Percentiles rank a stretch among this genome's conserved stretches.
Evolutionary conservation across 2,113 vertebrate genomes (phyloP).

Genomic region (Dolichotis patagonum): DNA sequence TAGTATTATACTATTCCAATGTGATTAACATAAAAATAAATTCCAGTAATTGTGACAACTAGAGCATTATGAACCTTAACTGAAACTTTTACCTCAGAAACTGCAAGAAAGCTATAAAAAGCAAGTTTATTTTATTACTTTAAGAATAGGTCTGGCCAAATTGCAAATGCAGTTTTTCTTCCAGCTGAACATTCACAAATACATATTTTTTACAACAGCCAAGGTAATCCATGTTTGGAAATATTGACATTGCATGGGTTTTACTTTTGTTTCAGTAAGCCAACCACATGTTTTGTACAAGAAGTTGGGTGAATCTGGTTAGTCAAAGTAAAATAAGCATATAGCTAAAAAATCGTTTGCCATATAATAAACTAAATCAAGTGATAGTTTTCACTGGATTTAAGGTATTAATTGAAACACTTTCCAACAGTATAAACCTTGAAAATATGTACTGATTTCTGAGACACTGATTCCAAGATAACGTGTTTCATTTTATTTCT

Average conservation of each 20-base stretch:
- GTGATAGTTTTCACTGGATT: neutral
- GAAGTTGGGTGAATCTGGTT: neutral
- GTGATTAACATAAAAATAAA: neutral
- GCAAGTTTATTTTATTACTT: conserved; percentile 25
- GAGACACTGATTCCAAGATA: neutral
- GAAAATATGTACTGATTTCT: conserved; percentile 4
- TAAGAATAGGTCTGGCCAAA: neutral
- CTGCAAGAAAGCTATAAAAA: neutral
- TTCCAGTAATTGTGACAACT: neutral
- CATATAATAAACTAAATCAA: neutral
- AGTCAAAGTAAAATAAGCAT: neutral
- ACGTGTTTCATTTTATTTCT: neutral
- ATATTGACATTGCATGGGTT: neutral
- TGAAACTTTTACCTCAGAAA: neutral
- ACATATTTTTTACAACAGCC: neutral
- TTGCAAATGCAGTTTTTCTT: conserved; percentile 12
- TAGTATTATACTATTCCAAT: neutral
- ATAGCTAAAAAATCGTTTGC: neutral
- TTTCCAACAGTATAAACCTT: neutral
- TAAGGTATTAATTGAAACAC: neutral
- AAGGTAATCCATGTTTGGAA: neutral
- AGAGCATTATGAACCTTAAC: neutral
- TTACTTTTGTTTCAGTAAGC: neutral
- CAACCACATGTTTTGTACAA: neutral
- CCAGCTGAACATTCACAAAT: neutral